These are phyloP conservation scores for Hirtodrosophila histrioides DNA, from an alignment of 2,888 invertebrate species.

Conservation along the genomic window DNA sequence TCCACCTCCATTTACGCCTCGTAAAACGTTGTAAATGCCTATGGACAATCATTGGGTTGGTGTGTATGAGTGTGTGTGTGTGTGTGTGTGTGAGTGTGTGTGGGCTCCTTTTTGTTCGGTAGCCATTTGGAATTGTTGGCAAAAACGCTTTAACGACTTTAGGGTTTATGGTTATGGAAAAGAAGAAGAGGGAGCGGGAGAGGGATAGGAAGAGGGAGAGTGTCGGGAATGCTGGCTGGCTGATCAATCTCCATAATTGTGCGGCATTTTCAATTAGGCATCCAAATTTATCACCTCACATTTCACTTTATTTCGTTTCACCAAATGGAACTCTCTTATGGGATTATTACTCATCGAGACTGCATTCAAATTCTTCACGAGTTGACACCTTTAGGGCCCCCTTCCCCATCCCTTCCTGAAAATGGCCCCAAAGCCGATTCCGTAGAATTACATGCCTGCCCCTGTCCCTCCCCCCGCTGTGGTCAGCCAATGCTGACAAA, in stretches of 20 bases:
- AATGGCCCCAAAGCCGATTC: conserved; percentile 68
- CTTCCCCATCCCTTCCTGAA: conserved; percentile 32
- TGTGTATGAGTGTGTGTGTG: conserved; percentile 9
- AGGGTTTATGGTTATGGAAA: conserved; percentile 47
- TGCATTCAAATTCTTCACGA: conserved; percentile 70
- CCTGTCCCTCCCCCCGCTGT: conserved; percentile 9
- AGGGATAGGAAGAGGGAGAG: background rate
- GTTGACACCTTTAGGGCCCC: conserved; percentile 68
- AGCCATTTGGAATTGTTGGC: conserved; percentile 55
- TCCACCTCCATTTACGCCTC: conserved; percentile 39
- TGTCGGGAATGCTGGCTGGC: conserved; percentile 12
- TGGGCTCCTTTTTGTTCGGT: conserved; percentile 54
- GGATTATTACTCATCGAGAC: conserved; percentile 75
- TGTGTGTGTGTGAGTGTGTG: conserved; percentile 24
- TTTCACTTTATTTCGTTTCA: conserved; percentile 15
- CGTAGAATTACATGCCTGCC: conserved; percentile 68
- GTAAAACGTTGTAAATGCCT: conserved; percentile 59
- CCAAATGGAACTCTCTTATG: conserved; percentile 4
- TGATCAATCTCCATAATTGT: conserved; percentile 69
- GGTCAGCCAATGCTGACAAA: conserved; percentile 64
- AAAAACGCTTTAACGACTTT: conserved; percentile 42
- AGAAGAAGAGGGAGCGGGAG: background rate
- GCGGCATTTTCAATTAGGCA: conserved; percentile 59
- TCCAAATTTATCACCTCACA: conserved; percentile 61
- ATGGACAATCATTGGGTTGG: conserved; percentile 32